A percentile compares a stretch with the other conserved stretches of the same genome.
phyloP scores from a whole-genome alignment of 2,888 invertebrate genomes.

The Spilosoma lubricipeda region DNA sequence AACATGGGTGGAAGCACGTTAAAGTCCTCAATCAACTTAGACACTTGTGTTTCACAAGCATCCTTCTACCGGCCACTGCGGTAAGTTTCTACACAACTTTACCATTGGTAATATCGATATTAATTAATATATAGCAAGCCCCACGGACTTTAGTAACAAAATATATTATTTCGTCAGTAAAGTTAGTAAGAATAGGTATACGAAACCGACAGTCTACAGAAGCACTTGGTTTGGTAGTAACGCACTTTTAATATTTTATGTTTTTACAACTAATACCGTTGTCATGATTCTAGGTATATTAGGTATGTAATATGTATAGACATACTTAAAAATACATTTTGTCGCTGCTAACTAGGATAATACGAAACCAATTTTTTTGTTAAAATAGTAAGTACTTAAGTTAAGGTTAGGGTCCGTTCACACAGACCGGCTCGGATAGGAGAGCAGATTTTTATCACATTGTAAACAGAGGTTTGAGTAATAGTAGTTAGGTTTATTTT shows the following conservation, averaged over 20 bases:
- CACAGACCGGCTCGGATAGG: too few relatives aligned
- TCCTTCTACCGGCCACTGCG: conserved; percentile 70
- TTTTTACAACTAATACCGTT: too few relatives aligned
- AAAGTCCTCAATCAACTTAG: conserved; percentile 63
- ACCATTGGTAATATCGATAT: neutral
- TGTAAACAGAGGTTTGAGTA: too few relatives aligned
- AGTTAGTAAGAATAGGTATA: too few relatives aligned
- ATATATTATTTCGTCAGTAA: too few relatives aligned
- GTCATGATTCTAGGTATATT: too few relatives aligned
- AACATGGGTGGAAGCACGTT: conserved; percentile 53
- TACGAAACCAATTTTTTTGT: neutral
- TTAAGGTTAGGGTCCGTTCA: too few relatives aligned
- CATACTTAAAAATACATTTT: neutral
- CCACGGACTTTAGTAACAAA: neutral
- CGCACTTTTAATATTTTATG: too few relatives aligned
- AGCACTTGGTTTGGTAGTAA: too few relatives aligned
- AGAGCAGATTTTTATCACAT: too few relatives aligned
- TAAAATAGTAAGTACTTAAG: neutral
- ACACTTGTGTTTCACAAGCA: conserved; percentile 66
- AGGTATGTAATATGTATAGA: neutral
- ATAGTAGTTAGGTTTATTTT: too few relatives aligned
- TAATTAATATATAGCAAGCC: neutral
- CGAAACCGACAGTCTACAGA: too few relatives aligned
- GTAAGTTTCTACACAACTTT: conserved; percentile 58
- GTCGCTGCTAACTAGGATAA: neutral